Percentiles rank a stretch among this genome's conserved stretches.
phyloP scores from a whole-genome alignment of 2,797 vertebrate genomes.

The Silurus aristotelis region DNA sequence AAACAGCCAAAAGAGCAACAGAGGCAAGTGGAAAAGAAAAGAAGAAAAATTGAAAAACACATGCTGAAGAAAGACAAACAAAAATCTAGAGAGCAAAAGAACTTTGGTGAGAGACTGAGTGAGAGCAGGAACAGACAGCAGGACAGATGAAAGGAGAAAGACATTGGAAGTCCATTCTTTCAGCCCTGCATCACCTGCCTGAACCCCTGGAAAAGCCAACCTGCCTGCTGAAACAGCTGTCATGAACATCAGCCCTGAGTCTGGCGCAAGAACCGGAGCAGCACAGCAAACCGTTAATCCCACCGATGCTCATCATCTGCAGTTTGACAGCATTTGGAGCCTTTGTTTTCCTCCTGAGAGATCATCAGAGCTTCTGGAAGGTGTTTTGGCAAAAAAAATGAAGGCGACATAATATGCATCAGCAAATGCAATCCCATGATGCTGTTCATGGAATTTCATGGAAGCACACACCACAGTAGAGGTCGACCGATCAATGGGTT shows the following conservation, averaged over 20 bases:
- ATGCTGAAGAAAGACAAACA: constrained; percentile 11
- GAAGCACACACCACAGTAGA: too few relatives aligned
- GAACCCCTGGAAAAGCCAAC: constrained; percentile 45
- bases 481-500: too few relatives aligned
- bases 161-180: constrained; percentile 52
- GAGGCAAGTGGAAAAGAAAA: not conserved
- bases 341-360: not conserved
- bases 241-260: constrained; percentile 14
- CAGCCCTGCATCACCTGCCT: constrained; percentile 38
- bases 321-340: not conserved
- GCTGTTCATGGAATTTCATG: not conserved
- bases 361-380: not conserved
- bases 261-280: not conserved
- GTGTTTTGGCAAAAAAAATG: not conserved
- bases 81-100: constrained; percentile 21
- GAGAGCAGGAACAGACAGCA: constrained; percentile 38
- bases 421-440: not conserved
- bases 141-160: constrained; percentile 38
- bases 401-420: not conserved
- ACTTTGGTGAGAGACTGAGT: constrained; percentile 15
- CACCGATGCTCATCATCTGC: constrained; percentile 32
- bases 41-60: not conserved
- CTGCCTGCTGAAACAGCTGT: constrained; percentile 53
- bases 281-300: constrained; percentile 19
- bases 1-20: constrained; percentile 8